Base-by-base conservation (phyloP, 1,140 invertebrate species). In the Diploscapter pachys region DNA sequence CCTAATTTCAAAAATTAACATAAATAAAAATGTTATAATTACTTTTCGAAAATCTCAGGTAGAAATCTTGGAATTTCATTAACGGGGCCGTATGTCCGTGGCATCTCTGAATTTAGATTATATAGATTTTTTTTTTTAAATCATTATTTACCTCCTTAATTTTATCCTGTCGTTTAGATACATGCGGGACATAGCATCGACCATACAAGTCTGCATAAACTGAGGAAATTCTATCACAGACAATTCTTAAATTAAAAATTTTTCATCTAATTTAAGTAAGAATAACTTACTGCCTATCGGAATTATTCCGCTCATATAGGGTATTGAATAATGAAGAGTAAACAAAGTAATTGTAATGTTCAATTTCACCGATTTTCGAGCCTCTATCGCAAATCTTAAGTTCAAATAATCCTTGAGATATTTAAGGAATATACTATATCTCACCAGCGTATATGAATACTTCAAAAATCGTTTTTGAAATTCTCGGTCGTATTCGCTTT, bases 331-430 rank as follows among this genome's bases (percentile, higher is more conserved):
- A 51, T 50, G 77, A 78, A 4, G 82, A 84, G 63, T 83, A 82
- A 8, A 64, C 73, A 62, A 62, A 74, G 5, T 69, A 57, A 63
- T 74, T 66, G 50, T 54, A 50, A 31, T 61, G 63, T n/a, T 74
- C 73, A 57, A 57, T 50, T 61, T 67, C 65, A 74, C 62, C 49
- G 77, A 82, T 56, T 75, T 79, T 8, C 68, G 55, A 51, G 50
- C 82, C 82, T 71, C 80, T 83, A 61, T 85, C 78, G 63, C 82
- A 83, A 11, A 83, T 68, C 81, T 81, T 59, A 76, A 77, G 59
- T 66, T 52, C 5, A 6, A 9, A 53, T 5, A 4, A 2, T 69
- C 9, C 49, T 49, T 31, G 69, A 11, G 5, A 63, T 51, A 49
- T 63, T 54, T 73, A 1, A 5, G n/a, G 56, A 5, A 3, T 4